Base-by-base conservation (phyloP, 2,113 vertebrate genomes). In the Colistium nudipinnis region DNA sequence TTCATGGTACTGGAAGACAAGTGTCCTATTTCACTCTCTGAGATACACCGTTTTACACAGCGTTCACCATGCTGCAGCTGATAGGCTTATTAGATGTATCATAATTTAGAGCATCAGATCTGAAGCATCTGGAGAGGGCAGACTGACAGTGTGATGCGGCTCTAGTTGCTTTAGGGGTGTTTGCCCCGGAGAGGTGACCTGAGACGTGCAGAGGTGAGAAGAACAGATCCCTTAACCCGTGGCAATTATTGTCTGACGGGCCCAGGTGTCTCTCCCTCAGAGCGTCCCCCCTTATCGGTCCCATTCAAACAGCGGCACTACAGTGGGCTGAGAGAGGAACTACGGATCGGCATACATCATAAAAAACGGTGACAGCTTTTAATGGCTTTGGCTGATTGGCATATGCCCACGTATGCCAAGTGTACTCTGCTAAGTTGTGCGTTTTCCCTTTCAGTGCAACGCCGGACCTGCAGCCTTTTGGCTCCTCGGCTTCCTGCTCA, bases 401-500 rank as follows among this genome's bases (percentile, higher is more conserved):
- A n/a, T n/a, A 7, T 24, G 7, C 33, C 9, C 14, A 28, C n/a
- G 9, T 3, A 14, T 24, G 22, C 11, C 55, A 47, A 70, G 44
- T 20, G 0, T 35, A 2, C 11, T 16, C 7, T 22, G 5, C 33
- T 68, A 14, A 61, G 14, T 60, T 65, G 27, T 1, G 5, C 62
- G 25, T 66, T 61, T 63, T 28, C 66, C 22, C 38, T 82, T 74
- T 61, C 49, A 94, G 93, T 89, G 95, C 13, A 95, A 96, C 45
- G 87, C 85, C 51, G 96, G 94, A 9, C 95, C 95, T 36, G 93
- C 83, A 19, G 90, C 91, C 53, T 97, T 97, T 88, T 96, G 95
- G 93, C 86, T 97, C 60, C 92, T 99, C 28, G 87, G 94, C 0
- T 98, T 93, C 87, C 92, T 97, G 62, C 94, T 96, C 19, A 95